phyloP scores from a whole-genome alignment of 2,888 invertebrate species.

The Tribolium freemani region DNA sequence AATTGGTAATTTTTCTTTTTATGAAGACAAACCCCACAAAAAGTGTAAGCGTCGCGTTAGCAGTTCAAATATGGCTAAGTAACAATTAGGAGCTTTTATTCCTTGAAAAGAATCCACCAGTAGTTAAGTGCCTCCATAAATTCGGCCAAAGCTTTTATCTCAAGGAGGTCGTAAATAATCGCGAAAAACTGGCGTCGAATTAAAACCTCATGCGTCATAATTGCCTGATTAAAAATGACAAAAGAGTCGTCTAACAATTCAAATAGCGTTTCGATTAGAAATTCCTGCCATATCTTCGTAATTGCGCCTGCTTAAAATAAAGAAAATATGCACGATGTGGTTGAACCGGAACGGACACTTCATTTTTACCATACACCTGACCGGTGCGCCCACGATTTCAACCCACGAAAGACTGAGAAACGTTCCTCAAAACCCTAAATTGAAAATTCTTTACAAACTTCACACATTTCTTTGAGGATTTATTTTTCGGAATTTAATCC shows the following conservation, averaged over 20 bases:
- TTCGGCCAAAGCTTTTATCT: neutral
- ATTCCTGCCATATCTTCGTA: constrained; percentile 9
- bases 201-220: neutral
- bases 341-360: constrained; percentile 22
- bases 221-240: neutral
- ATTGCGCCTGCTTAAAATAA: constrained; percentile 21
- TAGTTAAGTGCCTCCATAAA: neutral
- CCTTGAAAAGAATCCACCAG: too few relatives aligned
- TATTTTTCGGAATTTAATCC: constrained; percentile 6
- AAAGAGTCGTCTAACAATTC: neutral
- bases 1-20: too few relatives aligned
- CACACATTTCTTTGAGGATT: neutral
- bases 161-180: neutral
- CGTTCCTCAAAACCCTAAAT: constrained; percentile 12
- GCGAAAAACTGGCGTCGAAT: neutral
- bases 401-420: constrained; percentile 17
- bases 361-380: constrained; percentile 19
- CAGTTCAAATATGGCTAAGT: too few relatives aligned
- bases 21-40: too few relatives aligned
- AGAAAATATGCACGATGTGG: constrained; percentile 25
- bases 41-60: too few relatives aligned
- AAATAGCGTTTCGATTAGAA: constrained; percentile 1
- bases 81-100: too few relatives aligned
- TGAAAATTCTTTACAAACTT: constrained; percentile 15
- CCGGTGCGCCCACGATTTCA: constrained; percentile 32